These are phyloP conservation scores for Phymastichus coffea DNA, from an alignment of 1,140 invertebrate species.

Conservation along the genomic window DNA sequence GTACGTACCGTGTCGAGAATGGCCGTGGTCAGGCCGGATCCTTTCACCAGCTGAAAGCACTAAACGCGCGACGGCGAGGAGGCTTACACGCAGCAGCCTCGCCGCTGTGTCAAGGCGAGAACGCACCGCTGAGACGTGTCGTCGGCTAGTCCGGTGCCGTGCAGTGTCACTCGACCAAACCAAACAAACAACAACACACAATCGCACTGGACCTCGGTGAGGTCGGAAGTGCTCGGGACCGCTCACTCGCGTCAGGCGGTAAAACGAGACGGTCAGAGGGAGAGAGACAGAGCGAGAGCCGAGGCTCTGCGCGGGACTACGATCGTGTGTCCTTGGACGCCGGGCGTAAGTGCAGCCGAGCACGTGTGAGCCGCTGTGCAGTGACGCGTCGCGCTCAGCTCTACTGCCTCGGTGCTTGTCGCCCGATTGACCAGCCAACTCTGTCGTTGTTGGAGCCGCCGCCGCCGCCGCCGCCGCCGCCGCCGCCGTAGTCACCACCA, in stretches of 20 bases:
- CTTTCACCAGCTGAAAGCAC: constrained; percentile 53
- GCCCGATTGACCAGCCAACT: constrained; percentile 57
- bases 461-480: constrained; percentile 10
- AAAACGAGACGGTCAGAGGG: constrained; percentile 25
- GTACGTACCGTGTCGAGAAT: constrained; percentile 58
- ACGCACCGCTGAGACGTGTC: too few relatives aligned
- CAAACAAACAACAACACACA: too few relatives aligned
- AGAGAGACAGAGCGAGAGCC: not conserved
- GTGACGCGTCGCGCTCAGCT: constrained; percentile 39
- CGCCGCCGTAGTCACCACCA: too few relatives aligned
- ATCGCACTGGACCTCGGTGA: too few relatives aligned
- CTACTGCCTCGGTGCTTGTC: constrained; percentile 50
- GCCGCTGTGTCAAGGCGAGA: too few relatives aligned
- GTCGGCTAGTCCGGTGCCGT: not conserved
- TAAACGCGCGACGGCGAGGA: constrained; percentile 34
- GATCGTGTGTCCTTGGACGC: constrained; percentile 35
- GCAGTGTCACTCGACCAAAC: not conserved
- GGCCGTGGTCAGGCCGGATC: constrained; percentile 58
- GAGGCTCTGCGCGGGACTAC: constrained; percentile 14
- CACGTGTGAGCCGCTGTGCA: constrained; percentile 53
- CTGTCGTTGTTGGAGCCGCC: constrained; percentile 34
- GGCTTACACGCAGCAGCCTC: too few relatives aligned
- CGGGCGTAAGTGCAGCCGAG: constrained; percentile 39
- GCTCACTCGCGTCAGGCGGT: not conserved
- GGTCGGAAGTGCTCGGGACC: too few relatives aligned